Conservation (phyloP, 2,888 invertebrate species). For the Papilio gigon region DNA sequence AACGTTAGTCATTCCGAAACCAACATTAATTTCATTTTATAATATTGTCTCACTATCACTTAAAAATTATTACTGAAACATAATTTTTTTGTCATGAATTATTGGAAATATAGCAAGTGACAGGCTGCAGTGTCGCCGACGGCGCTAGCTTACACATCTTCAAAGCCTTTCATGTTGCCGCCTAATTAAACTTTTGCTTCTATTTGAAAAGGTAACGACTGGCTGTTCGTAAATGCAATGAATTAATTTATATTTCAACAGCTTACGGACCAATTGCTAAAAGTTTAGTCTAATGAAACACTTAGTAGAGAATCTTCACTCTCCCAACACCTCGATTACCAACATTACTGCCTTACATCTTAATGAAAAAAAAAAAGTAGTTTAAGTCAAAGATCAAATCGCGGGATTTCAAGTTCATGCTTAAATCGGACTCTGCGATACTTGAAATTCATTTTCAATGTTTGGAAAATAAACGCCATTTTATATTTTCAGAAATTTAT, state of each 20-base stretch:
- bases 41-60: background rate
- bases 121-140: slow-evolving; percentile 1
- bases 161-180: slow-evolving; percentile 15
- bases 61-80: slow-evolving; percentile 1
- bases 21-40: too few relatives aligned
- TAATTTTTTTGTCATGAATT: background rate
- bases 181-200: slow-evolving; percentile 27
- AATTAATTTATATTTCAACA: background rate
- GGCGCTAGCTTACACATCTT: slow-evolving; percentile 5
- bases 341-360: too few relatives aligned
- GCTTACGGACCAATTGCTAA: background rate
- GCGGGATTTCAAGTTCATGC: too few relatives aligned
- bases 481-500: background rate
- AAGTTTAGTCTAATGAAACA: background rate
- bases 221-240: background rate
- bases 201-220: background rate
- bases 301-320: background rate
- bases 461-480: background rate
- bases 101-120: background rate
- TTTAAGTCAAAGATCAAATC: too few relatives aligned
- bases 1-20: too few relatives aligned
- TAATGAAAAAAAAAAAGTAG: too few relatives aligned
- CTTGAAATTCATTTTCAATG: background rate
- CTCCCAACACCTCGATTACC: too few relatives aligned
- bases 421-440: too few relatives aligned